Base-by-base conservation (phyloP, 2,888 invertebrate genomes). In the Acrobasis suavella region DNA sequence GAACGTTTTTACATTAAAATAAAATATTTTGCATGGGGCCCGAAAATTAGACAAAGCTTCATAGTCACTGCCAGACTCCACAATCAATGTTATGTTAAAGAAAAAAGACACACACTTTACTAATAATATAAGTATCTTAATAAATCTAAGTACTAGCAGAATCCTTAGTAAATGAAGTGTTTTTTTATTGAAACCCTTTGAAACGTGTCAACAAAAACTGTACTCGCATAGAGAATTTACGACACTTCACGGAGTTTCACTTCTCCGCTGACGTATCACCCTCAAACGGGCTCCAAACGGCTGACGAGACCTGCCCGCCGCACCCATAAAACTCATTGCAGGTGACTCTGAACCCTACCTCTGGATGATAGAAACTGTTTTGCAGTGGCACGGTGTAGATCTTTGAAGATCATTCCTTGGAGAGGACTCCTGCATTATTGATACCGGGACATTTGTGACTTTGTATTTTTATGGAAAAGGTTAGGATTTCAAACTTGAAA, bases 381-480 rank as follows among this genome's bases (percentile, higher is more conserved):
- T 54, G 1, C n/a, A 15, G 1, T 9, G 38, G 2, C 52, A 52
- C 14, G 2, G 14, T 9, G 14, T 9, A 38, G 9, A 38, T n/a
- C n/a, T 54, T 54, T 42, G 32, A 46, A 17, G 58, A 58, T 58
- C 58, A 58, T 58, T 58, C 39, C 49, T 17, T 42, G 22, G 46
- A 58, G 22, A 58, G 58, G 17, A 58, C 42, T 17, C 46, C 39
- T 58, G 58, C 58, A 58, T 58, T 58, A 58, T 58, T 22, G 58
- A 58, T 58, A 58, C 46, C 16, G 15, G 58, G 32, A 46, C 46
- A 58, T 58, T 58, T 58, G 58, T 42, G 42, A 58, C 17, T 58
- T 56, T 56, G 42, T 56, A 56, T 56, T 56, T 56, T 39, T 56
- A 32, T 52, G 22, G 14, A 52, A 14, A 32, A n/a, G 6, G 46